Base-by-base conservation (phyloP, 2,888 invertebrate species). In the Aleiodes testaceus region DNA sequence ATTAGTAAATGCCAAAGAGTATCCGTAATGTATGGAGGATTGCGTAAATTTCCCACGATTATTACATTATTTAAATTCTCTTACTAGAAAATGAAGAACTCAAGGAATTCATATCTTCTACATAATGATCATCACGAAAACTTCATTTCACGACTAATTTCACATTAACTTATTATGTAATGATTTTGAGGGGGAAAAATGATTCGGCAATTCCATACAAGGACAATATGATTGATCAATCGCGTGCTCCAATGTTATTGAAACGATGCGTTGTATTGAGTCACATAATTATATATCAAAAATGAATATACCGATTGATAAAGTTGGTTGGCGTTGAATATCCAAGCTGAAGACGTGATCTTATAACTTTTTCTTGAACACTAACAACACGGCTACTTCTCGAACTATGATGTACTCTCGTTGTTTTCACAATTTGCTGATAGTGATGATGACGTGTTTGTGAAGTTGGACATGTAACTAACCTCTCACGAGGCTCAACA, bases 311-410 rank as follows among this genome's bases (percentile, higher is more conserved):
- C 87, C 87, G 87, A 79, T 85, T 86, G 76, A 87, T 87, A 78
- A 87, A 87, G 75, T 81, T 82, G 36, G 87, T 87, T 61, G 87
- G 87, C 69, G 87, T 87, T 5, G 87, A 87, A 69, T 87, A 87
- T 70, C 87, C 87, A 61, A 87, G 82, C 77, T 87, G 87, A 30
- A 87, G 79, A 50, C 87, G 79, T 36, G 87, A 87, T 66, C 87
- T 82, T 78, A 87, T 83, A 75, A 87, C 87, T 77, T 84, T 87
- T 78, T 87, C 87, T 69, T 87, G 87, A 1, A 87, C 86, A 7
- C 87, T 86, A 69, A 87, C 86, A 78, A 87, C 84, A 74, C 83
- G 81, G 11, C 84, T 80, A 72, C 78, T 82, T 64, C 82, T 78
- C 26, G 85, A 85, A 71, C 83, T 84, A 59, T 86, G 86, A 50